Base-by-base conservation (phyloP, 2,113 vertebrate species). In the Gulo gulo region DNA sequence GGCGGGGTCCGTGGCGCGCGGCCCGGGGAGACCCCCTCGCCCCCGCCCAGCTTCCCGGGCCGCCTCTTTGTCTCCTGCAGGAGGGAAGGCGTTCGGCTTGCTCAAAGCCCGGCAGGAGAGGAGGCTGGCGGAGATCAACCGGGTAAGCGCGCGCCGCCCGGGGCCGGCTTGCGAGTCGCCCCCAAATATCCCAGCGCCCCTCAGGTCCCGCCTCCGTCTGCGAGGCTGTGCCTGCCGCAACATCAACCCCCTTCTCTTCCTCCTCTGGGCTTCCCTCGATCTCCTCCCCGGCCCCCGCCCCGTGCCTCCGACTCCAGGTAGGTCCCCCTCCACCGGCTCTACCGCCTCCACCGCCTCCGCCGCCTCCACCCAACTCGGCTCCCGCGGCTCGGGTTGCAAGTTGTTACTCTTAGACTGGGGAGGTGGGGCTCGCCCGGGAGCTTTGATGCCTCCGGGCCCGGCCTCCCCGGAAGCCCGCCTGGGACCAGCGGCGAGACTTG, bases 41-140 rank as follows among this genome's bases (percentile, higher is more conserved):
- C 52, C 16, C 3, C 47, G 1, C 94, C 91, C 57, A n/a, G 85
- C 92, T 83, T 47, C 93, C 93, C 71, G 24, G 20, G 88, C 85
- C 24, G 31, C 78, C 85, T 26, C 95, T 96, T 95, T 97, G 95
- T 97, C 88, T 95, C 89, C 95, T 93, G 9, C 98, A 99, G 99
- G 99, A 93, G 99, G 99, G 39, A 99, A 99, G 98, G 98, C 99
- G 26, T 99, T 99, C 47, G 99, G 99, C 29, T 97, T 99, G 83
- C 97, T 99, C 74, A 99, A 99, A 98, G 99, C 99, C 81, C 99
- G 99, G 96, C 99, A 99, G 90, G 98, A 99, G 95, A 98, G 98
- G 67, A 98, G 98, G 95, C 92, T 99, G 97, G 99, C 99, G 2
- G 99, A 99, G 98, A 99, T 99, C 96, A 99, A 99, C 98, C 98